phyloP scores from a whole-genome alignment of 2,797 vertebrate species.

The Triplophysa yarkandensis region DNA sequence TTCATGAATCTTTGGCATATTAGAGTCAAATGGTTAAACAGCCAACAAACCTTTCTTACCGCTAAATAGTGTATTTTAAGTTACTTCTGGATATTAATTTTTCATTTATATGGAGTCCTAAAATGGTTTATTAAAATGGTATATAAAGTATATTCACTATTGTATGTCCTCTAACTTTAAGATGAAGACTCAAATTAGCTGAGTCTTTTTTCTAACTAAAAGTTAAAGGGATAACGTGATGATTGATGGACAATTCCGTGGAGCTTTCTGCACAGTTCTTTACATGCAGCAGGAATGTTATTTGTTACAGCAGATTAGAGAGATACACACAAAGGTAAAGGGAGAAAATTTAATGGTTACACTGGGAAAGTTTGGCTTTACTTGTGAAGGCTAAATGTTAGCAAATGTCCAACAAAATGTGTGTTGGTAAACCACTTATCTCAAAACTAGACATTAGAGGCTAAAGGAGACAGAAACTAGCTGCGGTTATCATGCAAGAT shows the following conservation, averaged over 20 bases:
- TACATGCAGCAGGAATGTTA: background rate
- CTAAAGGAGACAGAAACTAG: conserved; percentile 6
- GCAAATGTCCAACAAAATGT: background rate
- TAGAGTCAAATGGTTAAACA: background rate
- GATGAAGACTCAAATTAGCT: background rate
- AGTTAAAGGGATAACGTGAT: background rate
- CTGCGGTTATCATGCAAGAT: background rate
- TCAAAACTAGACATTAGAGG: background rate
- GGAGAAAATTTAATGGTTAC: conserved; percentile 8
- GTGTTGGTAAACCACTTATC: background rate
- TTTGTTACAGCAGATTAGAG: background rate
- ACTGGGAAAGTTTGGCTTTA: background rate
- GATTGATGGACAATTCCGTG: background rate
- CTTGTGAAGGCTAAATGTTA: background rate
- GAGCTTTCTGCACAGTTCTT: background rate
- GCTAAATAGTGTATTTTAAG: background rate
- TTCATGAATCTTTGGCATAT: conserved; percentile 5
- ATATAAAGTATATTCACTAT: too few species aligned
- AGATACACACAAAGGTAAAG: background rate
- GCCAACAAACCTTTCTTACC: conserved; percentile 5
- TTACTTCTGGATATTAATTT: background rate
- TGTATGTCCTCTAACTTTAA: too few species aligned
- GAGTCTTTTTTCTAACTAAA: too few species aligned
- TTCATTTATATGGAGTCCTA: too few species aligned
- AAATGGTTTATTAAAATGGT: too few species aligned